Evolutionary conservation across 2,888 invertebrate genomes (phyloP).

Genomic region (Lasioglossum villosulum): DNA sequence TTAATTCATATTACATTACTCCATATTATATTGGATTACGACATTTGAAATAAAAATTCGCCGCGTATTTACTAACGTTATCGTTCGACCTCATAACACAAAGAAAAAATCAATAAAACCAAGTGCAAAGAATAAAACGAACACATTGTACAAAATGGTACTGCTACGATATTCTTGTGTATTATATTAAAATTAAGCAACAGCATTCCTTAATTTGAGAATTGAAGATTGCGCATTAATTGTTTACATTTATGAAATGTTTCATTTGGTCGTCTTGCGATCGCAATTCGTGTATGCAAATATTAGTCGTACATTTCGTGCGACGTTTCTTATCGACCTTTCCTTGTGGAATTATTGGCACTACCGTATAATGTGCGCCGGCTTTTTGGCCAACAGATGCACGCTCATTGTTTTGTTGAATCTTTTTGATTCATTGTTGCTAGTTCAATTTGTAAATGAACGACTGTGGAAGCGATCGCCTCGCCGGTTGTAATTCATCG

Average conservation of each 20-base stretch:
- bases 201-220: background rate
- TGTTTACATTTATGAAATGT: background rate
- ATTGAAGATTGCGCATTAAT: background rate
- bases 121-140: too few relatives aligned
- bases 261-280: background rate
- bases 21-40: too few relatives aligned
- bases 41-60: too few relatives aligned
- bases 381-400: constrained; percentile 16
- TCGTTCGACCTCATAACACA: too few relatives aligned
- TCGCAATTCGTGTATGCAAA: background rate
- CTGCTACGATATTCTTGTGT: too few relatives aligned
- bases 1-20: too few relatives aligned
- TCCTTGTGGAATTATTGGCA: constrained; percentile 15
- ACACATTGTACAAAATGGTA: too few relatives aligned
- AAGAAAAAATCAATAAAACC: too few relatives aligned
- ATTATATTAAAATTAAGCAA: too few relatives aligned
- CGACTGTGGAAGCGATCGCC: constrained; percentile 18
- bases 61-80: too few relatives aligned
- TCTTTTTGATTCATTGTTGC: constrained; percentile 37
- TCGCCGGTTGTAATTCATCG: constrained; percentile 29
- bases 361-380: background rate
- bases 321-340: background rate
- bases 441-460: constrained; percentile 41
- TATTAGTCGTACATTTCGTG: constrained; percentile 4
- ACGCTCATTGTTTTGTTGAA: constrained; percentile 20